Evolutionary conservation across 2,113 vertebrate genomes (phyloP).

Genomic region (Cottus gobio): DNA sequence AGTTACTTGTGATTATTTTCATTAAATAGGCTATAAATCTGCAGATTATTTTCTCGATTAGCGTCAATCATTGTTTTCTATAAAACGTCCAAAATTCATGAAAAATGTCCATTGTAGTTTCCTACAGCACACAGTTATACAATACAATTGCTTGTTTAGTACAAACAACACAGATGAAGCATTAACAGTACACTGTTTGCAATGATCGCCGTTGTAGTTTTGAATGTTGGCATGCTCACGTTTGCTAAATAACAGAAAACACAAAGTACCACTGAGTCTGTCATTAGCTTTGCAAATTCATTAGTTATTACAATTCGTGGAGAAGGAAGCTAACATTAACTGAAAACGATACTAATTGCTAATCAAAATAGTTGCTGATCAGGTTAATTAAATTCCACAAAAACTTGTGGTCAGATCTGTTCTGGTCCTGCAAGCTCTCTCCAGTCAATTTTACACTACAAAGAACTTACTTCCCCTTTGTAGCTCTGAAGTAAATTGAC

Average conservation of each 20-base stretch:
- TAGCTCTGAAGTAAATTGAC: constrained; percentile 20
- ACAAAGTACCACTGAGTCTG: neutral
- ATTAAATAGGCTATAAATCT: neutral
- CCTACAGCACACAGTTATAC: neutral
- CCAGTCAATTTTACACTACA: constrained; percentile 25
- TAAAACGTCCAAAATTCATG: neutral
- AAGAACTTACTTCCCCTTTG: constrained; percentile 9
- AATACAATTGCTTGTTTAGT: neutral
- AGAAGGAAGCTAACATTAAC: neutral
- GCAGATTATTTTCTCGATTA: neutral
- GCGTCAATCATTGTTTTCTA: too few relatives aligned
- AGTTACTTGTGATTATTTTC: neutral
- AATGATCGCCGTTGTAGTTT: neutral
- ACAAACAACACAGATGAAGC: neutral
- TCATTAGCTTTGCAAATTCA: neutral
- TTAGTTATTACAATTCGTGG: neutral
- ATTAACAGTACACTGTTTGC: too few relatives aligned
- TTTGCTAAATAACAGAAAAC: neutral
- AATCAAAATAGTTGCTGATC: neutral
- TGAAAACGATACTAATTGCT: neutral
- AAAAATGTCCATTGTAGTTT: too few relatives aligned
- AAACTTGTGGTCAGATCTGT: neutral
- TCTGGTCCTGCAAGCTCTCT: constrained; percentile 9
- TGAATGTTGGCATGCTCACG: neutral
- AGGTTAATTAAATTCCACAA: neutral